Evolutionary conservation across 2,888 invertebrate genomes (phyloP), one percentile per base, ranked within the genome.

Genomic region (Drosophila robusta): DNA sequence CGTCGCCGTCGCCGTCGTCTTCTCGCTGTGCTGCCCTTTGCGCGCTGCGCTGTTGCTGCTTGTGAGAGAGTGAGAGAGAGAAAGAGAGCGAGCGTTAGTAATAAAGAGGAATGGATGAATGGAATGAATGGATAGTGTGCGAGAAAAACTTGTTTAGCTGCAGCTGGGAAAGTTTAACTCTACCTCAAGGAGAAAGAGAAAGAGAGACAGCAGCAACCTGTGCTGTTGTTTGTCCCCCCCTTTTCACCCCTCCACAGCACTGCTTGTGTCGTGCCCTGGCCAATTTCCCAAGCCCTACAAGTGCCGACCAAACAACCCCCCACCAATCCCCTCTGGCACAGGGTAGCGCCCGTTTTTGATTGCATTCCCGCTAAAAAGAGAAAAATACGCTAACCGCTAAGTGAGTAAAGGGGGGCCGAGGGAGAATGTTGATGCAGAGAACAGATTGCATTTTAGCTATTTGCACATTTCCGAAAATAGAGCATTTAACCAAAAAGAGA

Each of bases 281-380:
- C 68, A 70, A 78, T 78, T 80, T 65, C 26, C 39, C 75, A 80
- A 80, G 79, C 78, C 81, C 64, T 66, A 72, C 72, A 81, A 78
- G 78, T 72, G 75, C 58, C 34, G 26, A 38, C 9, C 12, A 9
- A 32, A 32, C 7, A 32, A 11, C 44, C 18, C 11, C 1, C 45
- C 26, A n/a, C 12, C 6, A 12, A 14, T 9, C 45, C 78, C 78
- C 64, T 67, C 61, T 45, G 60, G 45, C 57, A 60, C 46, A 64
- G 63, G 38, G 14, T 9, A 16, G 16, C 9, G n/a, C 77, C 75
- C 60, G 63, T 70, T 55, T 47, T 64, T 61, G 36, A 76, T 55
- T 54, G 61, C 42, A 34, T 11, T 16, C 41, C 41, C 41, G 46
- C 26, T 34, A 55, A 49, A 24, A 49, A 14, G 44, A 22, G 32